A percentile compares a stretch with the other conserved stretches of the same genome.
Evolutionary conservation across 2,888 invertebrate species (phyloP).

Genomic region (Drosophila bunnanda): DNA sequence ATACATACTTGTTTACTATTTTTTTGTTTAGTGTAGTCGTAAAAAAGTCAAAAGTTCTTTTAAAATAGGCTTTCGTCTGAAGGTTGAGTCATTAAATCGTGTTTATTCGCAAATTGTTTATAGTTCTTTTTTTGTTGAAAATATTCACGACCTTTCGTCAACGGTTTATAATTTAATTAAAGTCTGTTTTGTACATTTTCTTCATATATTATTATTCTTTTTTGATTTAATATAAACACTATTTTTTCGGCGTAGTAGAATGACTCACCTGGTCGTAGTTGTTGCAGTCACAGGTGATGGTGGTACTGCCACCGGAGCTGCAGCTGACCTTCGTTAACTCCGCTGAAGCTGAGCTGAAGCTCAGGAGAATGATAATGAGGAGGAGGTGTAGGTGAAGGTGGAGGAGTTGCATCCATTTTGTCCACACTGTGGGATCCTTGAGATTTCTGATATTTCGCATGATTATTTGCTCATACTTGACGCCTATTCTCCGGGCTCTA

Average conservation of each 20-base stretch:
- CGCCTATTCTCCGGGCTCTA: conserved; percentile 16
- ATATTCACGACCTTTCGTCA: conserved; percentile 1
- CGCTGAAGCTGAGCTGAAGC: no score
- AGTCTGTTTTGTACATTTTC: neutral
- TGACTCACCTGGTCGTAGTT: conserved; percentile 81
- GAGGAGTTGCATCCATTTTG: neutral
- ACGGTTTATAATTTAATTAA: neutral
- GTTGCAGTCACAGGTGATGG: conserved; percentile 83
- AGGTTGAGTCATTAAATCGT: conserved; percentile 17
- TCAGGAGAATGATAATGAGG: neutral
- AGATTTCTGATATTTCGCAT: conserved; percentile 72
- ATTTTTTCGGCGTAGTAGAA: neutral
- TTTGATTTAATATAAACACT: neutral
- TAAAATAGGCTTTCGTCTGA: conserved; percentile 8
- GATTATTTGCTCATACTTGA: conserved; percentile 38
- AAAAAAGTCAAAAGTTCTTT: conserved; percentile 3
- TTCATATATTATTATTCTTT: neutral
- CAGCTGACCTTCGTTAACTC: conserved; percentile 75
- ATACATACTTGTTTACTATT: neutral
- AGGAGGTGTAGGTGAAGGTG: neutral
- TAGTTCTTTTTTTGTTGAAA: neutral
- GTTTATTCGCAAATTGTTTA: conserved; percentile 2
- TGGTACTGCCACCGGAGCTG: conserved; percentile 76
- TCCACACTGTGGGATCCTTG: conserved; percentile 63
- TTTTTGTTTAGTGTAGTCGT: neutral